Evolutionary conservation across 2,797 vertebrate genomes (phyloP).

Genomic region (Tragelaphus eurycerus): DNA sequence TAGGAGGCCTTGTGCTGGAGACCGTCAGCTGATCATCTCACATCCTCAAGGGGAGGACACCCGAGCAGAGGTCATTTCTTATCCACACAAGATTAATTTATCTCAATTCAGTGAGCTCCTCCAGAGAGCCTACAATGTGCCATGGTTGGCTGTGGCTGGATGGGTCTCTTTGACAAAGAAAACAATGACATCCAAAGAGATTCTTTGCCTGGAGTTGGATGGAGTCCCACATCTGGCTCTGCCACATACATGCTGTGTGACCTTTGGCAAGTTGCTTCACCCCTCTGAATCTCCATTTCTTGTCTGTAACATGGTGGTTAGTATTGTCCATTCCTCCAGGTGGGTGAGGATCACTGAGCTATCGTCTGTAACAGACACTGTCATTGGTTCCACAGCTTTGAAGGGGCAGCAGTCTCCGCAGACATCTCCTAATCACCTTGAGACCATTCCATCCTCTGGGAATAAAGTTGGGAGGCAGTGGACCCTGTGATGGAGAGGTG

Average conservation of each 20-base stretch:
- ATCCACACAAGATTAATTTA: neutral
- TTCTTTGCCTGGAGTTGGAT: neutral
- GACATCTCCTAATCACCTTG: neutral
- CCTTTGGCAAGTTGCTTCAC: too few relatives aligned
- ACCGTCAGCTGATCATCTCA: too few relatives aligned
- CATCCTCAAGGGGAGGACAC: neutral
- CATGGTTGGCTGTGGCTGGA: neutral
- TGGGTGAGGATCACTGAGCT: neutral
- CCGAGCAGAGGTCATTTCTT: neutral
- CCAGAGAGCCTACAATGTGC: neutral
- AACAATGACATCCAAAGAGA: neutral
- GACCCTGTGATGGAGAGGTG: neutral
- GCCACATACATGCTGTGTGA: neutral
- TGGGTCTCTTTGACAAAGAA: neutral
- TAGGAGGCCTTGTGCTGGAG: neutral
- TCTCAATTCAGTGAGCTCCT: neutral
- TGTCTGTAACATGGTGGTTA: neutral
- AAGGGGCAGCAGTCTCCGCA: neutral
- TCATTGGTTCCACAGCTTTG: neutral
- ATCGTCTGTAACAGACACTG: accelerated
- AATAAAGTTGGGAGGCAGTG: neutral
- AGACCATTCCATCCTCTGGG: neutral
- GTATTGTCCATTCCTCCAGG: neutral
- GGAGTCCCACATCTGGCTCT: neutral
- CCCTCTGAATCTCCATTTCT: neutral